Base-by-base conservation (phyloP, 2,797 vertebrate genomes). In the Periophthalmus magnuspinnatus region DNA sequence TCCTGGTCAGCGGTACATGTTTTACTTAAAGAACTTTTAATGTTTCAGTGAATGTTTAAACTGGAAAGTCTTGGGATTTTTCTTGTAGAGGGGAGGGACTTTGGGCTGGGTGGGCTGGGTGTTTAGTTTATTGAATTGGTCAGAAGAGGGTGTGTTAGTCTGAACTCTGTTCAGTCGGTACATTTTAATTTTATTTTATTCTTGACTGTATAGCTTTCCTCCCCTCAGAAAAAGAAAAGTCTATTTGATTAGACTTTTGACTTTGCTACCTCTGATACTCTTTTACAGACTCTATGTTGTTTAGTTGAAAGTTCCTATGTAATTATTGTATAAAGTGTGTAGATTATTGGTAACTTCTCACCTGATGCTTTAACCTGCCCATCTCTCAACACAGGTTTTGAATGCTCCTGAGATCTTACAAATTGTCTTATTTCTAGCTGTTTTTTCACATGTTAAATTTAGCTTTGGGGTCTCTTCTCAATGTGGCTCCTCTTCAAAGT, bases 251-350 rank as follows among this genome's bases (percentile, higher is more conserved):
- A 89, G 94, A 84, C 93, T 93, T 90, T 89, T 93, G 92, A 94
- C 92, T 93, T 96, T 94, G 94, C 96, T 97, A 97, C 96, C 96
- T 98, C 96, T 96, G 92, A 93, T 94, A 94, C 90, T 91, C 90
- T 91, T 57, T 57, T 82, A 92, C 88, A 84, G 96, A 94, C 94
- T 94, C 92, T 94, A 91, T 91, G 91, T 94, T 90, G 92, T 93
- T 95, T 95, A 95, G 93, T 93, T 90, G 87, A 94, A 94, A 93
- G 87, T 91, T 92, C 87, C 88, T 93, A 91, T 95, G 93, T 93
- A 93, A 93, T 93, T 95, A 95, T 92, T 95, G 94, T 96, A 95
- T 91, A 95, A 95, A 95, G 90, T 95, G 88, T 93, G 90, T 93
- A 93, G 91, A 93, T 90, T 90, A 92, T 45, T 86, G 86, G 86